These are phyloP conservation scores for Drosophila santomea DNA, from an alignment of 1,140 invertebrate species.

Conservation along the genomic window DNA sequence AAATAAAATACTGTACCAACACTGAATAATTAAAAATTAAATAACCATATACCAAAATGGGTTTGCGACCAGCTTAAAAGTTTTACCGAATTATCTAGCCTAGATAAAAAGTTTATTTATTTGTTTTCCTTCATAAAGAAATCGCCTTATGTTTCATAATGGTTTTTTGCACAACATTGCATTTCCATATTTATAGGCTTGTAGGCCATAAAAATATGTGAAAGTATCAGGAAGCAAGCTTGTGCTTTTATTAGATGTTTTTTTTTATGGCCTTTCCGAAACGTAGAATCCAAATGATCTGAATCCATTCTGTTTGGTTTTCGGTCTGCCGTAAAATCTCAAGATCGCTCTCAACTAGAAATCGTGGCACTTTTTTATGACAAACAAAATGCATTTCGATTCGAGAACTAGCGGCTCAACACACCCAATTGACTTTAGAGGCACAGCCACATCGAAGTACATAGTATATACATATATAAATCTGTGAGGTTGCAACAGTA, in stretches of 20 bases:
- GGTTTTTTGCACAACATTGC: neutral
- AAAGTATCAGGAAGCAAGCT: conserved; percentile 19
- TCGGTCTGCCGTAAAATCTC: conserved; percentile 4
- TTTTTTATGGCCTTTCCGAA: conserved; percentile 13
- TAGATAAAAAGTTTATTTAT: neutral
- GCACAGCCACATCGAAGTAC: conserved; percentile 32
- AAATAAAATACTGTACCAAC: neutral
- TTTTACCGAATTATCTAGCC: neutral
- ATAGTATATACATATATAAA: conserved; percentile 3
- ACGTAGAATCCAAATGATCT: conserved; percentile 19
- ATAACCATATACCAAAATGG: too few species aligned
- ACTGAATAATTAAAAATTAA: neutral
- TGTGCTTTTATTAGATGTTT: conserved; percentile 1
- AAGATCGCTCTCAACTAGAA: conserved; percentile 26
- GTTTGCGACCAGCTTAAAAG: neutral
- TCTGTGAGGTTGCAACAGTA: conserved; percentile 29
- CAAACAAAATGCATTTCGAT: conserved; percentile 42
- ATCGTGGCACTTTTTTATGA: conserved; percentile 35
- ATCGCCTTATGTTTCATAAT: neutral
- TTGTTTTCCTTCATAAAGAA: neutral
- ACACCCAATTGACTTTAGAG: conserved; percentile 66
- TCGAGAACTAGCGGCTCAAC: conserved; percentile 26
- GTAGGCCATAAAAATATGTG: neutral
- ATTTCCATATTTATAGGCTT: neutral
- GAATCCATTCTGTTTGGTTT: conserved; percentile 23